Evolutionary conservation across 2,888 invertebrate genomes (phyloP).

Genomic region (Diabrotica balteata): DNA sequence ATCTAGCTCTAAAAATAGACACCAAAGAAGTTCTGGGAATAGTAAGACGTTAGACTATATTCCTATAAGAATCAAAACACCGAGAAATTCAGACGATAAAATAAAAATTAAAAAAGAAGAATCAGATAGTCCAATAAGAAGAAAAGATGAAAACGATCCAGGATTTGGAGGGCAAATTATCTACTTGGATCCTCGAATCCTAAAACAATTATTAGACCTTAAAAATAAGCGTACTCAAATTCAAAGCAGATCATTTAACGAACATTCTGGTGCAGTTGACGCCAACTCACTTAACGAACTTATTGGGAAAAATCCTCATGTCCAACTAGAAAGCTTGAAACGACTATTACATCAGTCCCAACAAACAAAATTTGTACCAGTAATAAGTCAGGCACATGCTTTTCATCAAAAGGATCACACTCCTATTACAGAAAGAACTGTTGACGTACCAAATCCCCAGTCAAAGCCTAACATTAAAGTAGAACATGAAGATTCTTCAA

Average conservation of each 20-base stretch:
- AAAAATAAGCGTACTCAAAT: conserved; percentile 20
- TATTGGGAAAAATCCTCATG: conserved; percentile 62
- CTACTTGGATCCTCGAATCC: conserved; percentile 41
- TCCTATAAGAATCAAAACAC: too few species aligned
- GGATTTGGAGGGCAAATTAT: conserved; percentile 30
- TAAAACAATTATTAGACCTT: conserved; percentile 36
- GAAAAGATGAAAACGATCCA: conserved; percentile 31
- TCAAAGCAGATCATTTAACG: conserved; percentile 14
- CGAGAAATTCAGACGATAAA: too few species aligned
- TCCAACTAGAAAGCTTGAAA: conserved; percentile 64
- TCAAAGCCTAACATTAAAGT: conserved; percentile 43
- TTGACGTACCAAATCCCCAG: conserved; percentile 60
- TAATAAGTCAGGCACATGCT: conserved; percentile 26
- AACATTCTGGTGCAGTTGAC: conserved; percentile 25
- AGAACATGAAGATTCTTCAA: conserved; percentile 19
- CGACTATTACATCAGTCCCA: conserved; percentile 54
- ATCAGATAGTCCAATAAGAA: conserved; percentile 27
- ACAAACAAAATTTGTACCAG: conserved; percentile 32
- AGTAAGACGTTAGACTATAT: too few species aligned
- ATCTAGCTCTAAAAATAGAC: conserved; percentile 7
- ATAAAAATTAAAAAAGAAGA: conserved; percentile 15
- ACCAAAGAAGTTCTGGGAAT: conserved; percentile 25
- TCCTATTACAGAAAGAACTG: conserved; percentile 62
- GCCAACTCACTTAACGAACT: conserved; percentile 61
- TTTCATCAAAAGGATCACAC: conserved; percentile 47